A percentile compares a stretch with the other conserved stretches of the same genome.
phyloP scores from a whole-genome alignment of 1,140 invertebrate genomes.

The Nilaparvata lugens region DNA sequence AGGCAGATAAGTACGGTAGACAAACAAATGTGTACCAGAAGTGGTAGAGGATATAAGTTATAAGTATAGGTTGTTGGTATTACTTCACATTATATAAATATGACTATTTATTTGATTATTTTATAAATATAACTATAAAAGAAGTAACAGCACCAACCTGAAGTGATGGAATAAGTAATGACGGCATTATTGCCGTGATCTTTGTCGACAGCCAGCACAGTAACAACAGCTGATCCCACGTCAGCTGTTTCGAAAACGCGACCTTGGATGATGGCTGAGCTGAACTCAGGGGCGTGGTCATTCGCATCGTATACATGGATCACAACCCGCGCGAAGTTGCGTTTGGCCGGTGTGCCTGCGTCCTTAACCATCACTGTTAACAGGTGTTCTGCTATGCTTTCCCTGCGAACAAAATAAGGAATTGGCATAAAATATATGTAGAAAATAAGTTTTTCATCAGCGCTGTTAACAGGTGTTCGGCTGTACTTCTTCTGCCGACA shows the following conservation, averaged over 20 bases:
- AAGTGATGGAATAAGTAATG: constrained; percentile 69
- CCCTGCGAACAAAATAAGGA: constrained; percentile 50
- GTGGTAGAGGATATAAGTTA: no score
- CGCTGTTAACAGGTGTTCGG: constrained; percentile 76
- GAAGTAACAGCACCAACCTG: constrained; percentile 38
- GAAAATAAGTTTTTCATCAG: constrained; percentile 87
- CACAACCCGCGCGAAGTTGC: constrained; percentile 72
- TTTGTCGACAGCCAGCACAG: constrained; percentile 64
- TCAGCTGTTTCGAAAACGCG: constrained; percentile 67
- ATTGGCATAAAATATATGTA: constrained; percentile 77
- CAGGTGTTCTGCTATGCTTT: constrained; percentile 71
- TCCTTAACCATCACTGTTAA: constrained; percentile 86
- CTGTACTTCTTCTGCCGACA: no score
- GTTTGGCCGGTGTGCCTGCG: constrained; percentile 72
- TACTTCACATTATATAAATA: no score
- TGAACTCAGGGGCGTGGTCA: constrained; percentile 79
- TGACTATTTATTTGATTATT: no score
- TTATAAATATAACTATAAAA: no score
- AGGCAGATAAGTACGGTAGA: no score
- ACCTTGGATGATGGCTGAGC: constrained; percentile 59
- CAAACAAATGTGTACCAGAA: no score
- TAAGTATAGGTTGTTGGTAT: no score
- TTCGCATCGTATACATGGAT: constrained; percentile 81
- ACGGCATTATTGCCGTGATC: constrained; percentile 75
- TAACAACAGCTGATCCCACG: constrained; percentile 59